These are phyloP conservation scores for Sorex araneus DNA, from an alignment of 2,113 vertebrate genomes.

Conservation along the genomic window DNA sequence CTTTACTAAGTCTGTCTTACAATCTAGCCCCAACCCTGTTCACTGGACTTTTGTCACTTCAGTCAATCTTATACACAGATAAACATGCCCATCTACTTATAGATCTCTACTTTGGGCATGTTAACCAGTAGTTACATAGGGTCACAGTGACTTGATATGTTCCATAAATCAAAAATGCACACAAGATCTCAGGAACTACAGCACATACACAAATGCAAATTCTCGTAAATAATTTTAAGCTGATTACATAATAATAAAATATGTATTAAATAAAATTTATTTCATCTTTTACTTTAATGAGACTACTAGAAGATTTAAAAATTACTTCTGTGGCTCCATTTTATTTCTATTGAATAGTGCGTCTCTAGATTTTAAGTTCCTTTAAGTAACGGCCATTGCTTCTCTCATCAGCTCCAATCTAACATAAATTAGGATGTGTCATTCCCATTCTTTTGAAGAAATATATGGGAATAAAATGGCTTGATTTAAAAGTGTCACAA, in stretches of 20 bases:
- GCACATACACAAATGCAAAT: neutral
- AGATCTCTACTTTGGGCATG: neutral
- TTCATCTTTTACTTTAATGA: slow-evolving; percentile 3
- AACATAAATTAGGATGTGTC: neutral
- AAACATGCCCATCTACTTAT: neutral
- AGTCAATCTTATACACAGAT: neutral
- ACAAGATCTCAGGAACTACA: slow-evolving; percentile 20
- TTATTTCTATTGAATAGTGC: neutral
- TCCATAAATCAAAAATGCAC: neutral
- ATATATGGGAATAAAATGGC: slow-evolving; percentile 14
- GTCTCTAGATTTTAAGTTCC: slow-evolving; percentile 9
- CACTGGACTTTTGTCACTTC: neutral
- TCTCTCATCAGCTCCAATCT: neutral
- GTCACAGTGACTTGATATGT: neutral
- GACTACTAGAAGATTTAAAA: neutral
- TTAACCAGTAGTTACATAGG: neutral
- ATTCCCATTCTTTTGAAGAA: neutral
- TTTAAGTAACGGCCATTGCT: neutral
- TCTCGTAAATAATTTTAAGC: slow-evolving; percentile 10
- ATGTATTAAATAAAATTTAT: neutral
- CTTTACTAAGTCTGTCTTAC: neutral
- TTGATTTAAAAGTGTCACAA: slow-evolving; percentile 40
- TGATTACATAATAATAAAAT: slow-evolving; percentile 7
- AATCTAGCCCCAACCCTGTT: neutral
- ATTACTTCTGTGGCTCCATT: neutral